phyloP scores from a whole-genome alignment of 2,797 vertebrate species.

The Denticeps clupeoides region DNA sequence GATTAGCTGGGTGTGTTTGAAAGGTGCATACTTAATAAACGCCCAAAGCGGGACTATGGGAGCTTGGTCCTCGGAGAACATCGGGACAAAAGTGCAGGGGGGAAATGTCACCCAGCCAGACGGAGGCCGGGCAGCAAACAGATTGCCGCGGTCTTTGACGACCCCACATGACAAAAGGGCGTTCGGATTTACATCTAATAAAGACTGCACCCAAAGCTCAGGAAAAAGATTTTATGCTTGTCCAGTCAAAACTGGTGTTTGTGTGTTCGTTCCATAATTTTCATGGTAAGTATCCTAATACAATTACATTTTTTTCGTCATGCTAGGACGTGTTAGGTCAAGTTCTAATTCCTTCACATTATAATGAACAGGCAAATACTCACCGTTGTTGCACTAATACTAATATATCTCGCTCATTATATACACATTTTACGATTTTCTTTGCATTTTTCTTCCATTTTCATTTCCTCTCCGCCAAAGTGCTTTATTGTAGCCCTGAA shows the following conservation, averaged over 20 bases:
- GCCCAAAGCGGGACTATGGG: constrained; percentile 31
- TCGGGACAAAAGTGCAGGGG: constrained; percentile 27
- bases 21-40: constrained; percentile 27
- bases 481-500: not conserved
- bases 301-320: too few relatives aligned
- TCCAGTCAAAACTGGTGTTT: constrained; percentile 23
- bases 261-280: too few relatives aligned
- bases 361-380: too few relatives aligned
- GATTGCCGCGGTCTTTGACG: constrained; percentile 24
- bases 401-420: too few relatives aligned
- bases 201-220: constrained; percentile 20
- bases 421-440: too few relatives aligned
- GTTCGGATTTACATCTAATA: constrained; percentile 33
- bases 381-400: too few relatives aligned
- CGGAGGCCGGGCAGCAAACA: constrained; percentile 33
- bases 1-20: constrained; percentile 30
- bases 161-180: constrained; percentile 27
- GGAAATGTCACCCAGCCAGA: constrained; percentile 37
- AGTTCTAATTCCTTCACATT: too few relatives aligned
- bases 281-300: too few relatives aligned
- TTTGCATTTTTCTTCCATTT: not conserved
- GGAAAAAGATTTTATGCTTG: constrained; percentile 13
- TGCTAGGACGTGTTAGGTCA: too few relatives aligned
- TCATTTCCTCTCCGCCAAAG: not conserved
- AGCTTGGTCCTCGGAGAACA: constrained; percentile 26